Evolutionary conservation across 2,888 invertebrate species (phyloP).

Genomic region (Leucania comma): DNA sequence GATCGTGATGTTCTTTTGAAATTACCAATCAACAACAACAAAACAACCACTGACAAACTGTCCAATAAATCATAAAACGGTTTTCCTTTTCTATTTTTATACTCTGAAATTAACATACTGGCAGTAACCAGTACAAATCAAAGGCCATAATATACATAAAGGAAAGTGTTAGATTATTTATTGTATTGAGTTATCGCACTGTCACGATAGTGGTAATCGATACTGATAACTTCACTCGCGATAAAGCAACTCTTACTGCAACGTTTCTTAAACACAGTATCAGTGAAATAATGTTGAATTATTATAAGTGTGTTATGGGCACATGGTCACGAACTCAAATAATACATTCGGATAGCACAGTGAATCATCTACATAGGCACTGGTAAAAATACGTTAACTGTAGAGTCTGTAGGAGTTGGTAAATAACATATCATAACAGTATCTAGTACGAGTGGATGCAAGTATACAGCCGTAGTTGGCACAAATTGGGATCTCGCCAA

Average conservation of each 20-base stretch:
- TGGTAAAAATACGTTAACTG: conserved; percentile 59
- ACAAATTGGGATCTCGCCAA: conserved; percentile 84
- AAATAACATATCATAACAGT: conserved; percentile 76
- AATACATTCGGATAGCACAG: conserved; percentile 65
- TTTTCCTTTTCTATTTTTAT: conserved; percentile 8
- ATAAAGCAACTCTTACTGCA: conserved; percentile 74
- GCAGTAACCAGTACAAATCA: conserved; percentile 51
- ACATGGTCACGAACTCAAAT: conserved; percentile 61
- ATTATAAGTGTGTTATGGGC: conserved; percentile 54
- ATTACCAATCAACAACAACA: conserved; percentile 30
- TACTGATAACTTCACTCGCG: conserved; percentile 78
- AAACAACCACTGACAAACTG: conserved; percentile 23
- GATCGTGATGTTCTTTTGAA: conserved; percentile 68
- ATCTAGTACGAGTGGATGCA: conserved; percentile 69
- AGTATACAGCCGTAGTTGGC: conserved; percentile 75
- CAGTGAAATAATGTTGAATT: conserved; percentile 52
- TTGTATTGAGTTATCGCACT: conserved; percentile 75
- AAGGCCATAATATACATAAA: conserved; percentile 53
- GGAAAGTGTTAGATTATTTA: conserved; percentile 68
- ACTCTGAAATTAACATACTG: conserved; percentile 23
- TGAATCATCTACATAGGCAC: conserved; percentile 58
- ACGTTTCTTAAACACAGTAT: conserved; percentile 62
- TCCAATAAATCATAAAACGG: conserved; percentile 16
- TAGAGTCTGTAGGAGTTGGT: conserved; percentile 54
- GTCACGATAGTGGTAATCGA: conserved; percentile 82